Evolutionary conservation across 1,140 invertebrate species (phyloP).

Genomic region (Paramacrobiotus metropolitanus): DNA sequence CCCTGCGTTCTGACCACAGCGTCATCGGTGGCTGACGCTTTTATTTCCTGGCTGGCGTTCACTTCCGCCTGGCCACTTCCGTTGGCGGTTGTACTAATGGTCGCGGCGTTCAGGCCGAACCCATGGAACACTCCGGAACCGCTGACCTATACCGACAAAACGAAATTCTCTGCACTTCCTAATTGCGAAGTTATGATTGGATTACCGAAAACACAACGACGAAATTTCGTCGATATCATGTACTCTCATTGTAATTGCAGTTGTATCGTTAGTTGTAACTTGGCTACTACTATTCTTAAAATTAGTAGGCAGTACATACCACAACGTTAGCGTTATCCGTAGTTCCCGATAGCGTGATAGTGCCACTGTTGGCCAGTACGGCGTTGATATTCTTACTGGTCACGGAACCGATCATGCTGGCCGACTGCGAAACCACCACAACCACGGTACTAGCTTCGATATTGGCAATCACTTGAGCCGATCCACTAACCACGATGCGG

Average conservation of each 20-base stretch:
- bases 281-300: too few relatives aligned
- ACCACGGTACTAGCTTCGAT: background rate
- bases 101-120: background rate
- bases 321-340: background rate
- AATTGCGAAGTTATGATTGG: background rate
- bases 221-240: too few relatives aligned
- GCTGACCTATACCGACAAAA: background rate
- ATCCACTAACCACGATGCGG: background rate
- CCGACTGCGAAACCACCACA: background rate
- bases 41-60: background rate
- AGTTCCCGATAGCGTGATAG: background rate
- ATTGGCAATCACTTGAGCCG: background rate
- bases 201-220: background rate
- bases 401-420: background rate
- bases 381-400: background rate
- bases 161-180: background rate
- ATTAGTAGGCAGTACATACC: too few relatives aligned
- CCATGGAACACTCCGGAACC: background rate
- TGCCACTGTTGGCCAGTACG: background rate
- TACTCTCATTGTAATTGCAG: too few relatives aligned
- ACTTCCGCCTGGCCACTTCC: background rate
- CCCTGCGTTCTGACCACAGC: background rate
- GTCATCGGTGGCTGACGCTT: background rate
- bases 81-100: background rate
- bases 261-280: too few relatives aligned